Conservation (phyloP, 1,140 invertebrate species). For the Asbolus verrucosus region DNA sequence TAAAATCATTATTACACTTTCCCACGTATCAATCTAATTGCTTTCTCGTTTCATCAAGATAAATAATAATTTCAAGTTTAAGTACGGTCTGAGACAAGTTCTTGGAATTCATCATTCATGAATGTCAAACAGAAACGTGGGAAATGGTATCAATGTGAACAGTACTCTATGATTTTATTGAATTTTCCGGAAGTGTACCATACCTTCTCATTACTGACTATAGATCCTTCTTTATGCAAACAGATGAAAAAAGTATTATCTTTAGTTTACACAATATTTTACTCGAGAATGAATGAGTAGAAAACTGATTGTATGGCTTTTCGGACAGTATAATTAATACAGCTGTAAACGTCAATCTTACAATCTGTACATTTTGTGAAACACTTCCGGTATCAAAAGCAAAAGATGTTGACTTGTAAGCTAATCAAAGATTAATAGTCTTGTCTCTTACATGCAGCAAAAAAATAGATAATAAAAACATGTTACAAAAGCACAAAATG, state of each 20-base stretch:
- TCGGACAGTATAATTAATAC: constrained; percentile 8
- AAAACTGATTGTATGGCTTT: constrained; percentile 25
- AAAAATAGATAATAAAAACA: no score
- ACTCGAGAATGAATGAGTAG: not conserved
- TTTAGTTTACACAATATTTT: constrained; percentile 2
- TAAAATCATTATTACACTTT: constrained; percentile 6
- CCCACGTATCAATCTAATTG: constrained; percentile 23
- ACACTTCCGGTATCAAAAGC: constrained; percentile 22
- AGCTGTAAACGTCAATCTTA: constrained; percentile 12
- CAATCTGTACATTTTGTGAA: not conserved
- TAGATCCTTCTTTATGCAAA: no score
- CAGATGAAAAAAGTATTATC: no score
- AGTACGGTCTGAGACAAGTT: constrained; percentile 1
- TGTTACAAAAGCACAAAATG: not conserved
- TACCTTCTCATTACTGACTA: no score
- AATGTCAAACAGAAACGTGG: constrained; percentile 15
- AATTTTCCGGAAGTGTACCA: constrained; percentile 35
- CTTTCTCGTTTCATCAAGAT: constrained; percentile 31
- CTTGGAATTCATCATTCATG: constrained; percentile 24
- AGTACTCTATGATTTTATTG: not conserved
- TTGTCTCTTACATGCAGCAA: no score
- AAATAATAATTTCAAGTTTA: constrained; percentile 28
- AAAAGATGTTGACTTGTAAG: not conserved
- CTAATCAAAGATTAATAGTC: not conserved
- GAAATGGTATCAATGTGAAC: constrained; percentile 10